Evolutionary conservation across 2,888 invertebrate genomes (phyloP).

Genomic region (Polylopha cassiicola): DNA sequence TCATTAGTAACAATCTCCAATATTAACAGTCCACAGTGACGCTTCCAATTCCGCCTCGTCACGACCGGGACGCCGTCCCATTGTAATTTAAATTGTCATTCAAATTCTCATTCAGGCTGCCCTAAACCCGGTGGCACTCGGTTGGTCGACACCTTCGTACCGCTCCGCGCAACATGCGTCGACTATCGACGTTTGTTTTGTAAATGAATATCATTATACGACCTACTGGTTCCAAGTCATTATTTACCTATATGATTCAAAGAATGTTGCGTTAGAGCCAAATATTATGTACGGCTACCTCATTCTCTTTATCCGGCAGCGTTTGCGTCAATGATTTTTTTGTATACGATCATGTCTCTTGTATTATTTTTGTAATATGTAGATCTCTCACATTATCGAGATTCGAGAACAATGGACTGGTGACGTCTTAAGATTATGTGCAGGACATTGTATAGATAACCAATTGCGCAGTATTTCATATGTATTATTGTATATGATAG

Average conservation of each 20-base stretch:
- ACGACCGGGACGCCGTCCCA: conserved; percentile 62
- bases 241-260: no score
- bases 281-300: conserved; percentile 8
- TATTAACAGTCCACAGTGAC: conserved; percentile 45
- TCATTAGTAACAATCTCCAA: conserved; percentile 44
- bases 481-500: conserved; percentile 8
- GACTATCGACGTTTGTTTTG: conserved; percentile 17
- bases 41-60: conserved; percentile 52
- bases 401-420: conserved; percentile 1
- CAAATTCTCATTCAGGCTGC: conserved; percentile 52
- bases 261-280: no score
- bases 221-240: no score
- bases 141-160: conserved; percentile 64
- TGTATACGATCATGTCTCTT: not conserved
- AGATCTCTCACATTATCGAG: not conserved
- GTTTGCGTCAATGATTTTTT: conserved; percentile 9
- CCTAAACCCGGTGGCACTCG: conserved; percentile 64
- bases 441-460: not conserved
- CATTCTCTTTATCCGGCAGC: conserved; percentile 5
- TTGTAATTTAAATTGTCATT: conserved; percentile 72
- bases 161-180: conserved; percentile 30
- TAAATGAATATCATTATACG: no score
- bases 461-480: conserved; percentile 6
- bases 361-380: not conserved
- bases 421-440: conserved; percentile 1